Conservation (phyloP, 1,140 invertebrate species). For the Acyrthosiphon pisum region DNA sequence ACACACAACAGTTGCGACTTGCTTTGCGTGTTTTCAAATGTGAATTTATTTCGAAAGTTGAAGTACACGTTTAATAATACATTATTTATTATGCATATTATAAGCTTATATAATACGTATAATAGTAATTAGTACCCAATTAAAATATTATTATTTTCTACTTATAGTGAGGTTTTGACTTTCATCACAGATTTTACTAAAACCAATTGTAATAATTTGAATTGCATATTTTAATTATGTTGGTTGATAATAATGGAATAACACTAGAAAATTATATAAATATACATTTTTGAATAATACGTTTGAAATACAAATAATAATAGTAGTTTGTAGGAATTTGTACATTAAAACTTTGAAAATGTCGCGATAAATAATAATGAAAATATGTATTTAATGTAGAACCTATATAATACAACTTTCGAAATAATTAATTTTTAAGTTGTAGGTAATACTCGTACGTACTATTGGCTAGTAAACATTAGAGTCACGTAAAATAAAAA, state of each 20-base stretch:
- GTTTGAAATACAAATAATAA: background rate
- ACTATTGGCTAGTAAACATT: background rate
- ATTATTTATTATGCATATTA: background rate
- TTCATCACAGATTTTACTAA: background rate
- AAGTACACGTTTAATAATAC: background rate
- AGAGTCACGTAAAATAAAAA: conserved; percentile 4
- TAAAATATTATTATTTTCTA: background rate
- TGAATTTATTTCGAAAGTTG: background rate
- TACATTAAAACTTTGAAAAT: background rate
- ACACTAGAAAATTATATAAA: background rate
- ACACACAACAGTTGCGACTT: background rate
- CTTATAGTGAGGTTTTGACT: background rate
- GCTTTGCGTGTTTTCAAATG: background rate
- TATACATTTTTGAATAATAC: background rate
- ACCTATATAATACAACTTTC: background rate
- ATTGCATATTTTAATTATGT: background rate
- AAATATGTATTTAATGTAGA: background rate
- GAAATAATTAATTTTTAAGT: conserved; percentile 2
- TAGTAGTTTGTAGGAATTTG: too few relatives aligned
- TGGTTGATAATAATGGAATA: background rate
- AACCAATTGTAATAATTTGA: background rate
- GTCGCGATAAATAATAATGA: background rate
- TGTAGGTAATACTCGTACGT: background rate
- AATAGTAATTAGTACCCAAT: background rate
- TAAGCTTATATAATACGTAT: background rate